Conservation (phyloP, 2,113 vertebrate genomes). For the Neofelis nebulosa region DNA sequence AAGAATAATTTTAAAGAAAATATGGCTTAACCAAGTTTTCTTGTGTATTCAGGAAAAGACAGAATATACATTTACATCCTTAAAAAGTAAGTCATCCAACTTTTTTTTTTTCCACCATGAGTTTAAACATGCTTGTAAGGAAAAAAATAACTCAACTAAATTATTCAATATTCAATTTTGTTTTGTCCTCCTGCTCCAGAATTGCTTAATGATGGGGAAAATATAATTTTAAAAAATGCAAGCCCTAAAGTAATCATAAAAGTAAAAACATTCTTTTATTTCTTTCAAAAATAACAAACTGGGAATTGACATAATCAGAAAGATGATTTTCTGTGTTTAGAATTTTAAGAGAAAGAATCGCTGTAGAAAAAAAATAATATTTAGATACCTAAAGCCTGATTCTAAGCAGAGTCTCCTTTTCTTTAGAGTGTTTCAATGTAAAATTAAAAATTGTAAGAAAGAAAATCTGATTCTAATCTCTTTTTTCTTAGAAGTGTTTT, state of each 20-base stretch:
- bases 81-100: conserved; percentile 44
- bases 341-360: conserved; percentile 15
- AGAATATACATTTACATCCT: conserved; percentile 71
- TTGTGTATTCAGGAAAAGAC: conserved; percentile 66
- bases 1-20: conserved; percentile 74
- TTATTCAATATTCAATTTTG: conserved; percentile 30
- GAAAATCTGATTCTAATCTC: background rate
- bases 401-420: background rate
- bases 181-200: background rate
- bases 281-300: conserved; percentile 44
- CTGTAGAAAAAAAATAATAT: background rate
- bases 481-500: background rate
- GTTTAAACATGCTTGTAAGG: conserved; percentile 61
- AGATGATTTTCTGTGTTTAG: conserved; percentile 1
- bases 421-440: background rate
- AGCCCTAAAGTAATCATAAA: conserved; percentile 36
- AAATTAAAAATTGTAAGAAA: background rate
- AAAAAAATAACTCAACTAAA: conserved; percentile 16
- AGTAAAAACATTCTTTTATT: conserved; percentile 9
- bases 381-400: background rate
- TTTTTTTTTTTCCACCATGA: background rate
- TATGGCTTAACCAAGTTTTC: conserved; percentile 63
- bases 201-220: conserved; percentile 11
- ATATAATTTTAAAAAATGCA: background rate
- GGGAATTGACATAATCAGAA: background rate